A percentile compares a stretch with the other conserved stretches of the same genome.
Evolutionary conservation across 2,113 vertebrate genomes (phyloP).

Genomic region (Muntiacus muntjak): DNA sequence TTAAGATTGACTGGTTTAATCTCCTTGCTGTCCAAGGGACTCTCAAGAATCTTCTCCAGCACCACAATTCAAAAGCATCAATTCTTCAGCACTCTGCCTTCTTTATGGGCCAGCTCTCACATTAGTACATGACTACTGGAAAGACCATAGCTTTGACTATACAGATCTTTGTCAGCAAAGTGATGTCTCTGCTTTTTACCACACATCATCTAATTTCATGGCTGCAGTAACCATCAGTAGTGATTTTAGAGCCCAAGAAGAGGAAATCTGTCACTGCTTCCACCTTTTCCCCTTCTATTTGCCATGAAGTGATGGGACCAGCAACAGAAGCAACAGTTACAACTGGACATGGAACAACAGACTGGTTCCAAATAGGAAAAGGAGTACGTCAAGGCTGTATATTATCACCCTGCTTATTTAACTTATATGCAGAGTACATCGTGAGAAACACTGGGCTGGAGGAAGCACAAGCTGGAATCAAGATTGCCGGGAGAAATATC

Average conservation of each 20-base stretch:
- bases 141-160: background rate
- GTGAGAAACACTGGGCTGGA: background rate
- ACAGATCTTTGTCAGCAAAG: background rate
- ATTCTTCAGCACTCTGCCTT: background rate
- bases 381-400: background rate
- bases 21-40: background rate
- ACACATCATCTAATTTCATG: background rate
- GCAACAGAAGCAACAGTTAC: background rate
- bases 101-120: background rate
- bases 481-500: background rate
- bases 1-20: background rate
- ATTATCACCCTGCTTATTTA: background rate
- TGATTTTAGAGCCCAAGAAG: background rate
- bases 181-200: background rate
- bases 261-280: background rate
- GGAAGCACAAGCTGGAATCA: background rate
- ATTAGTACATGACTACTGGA: background rate
- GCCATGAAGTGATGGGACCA: background rate
- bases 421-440: background rate
- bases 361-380: background rate
- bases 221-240: background rate
- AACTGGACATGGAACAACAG: background rate
- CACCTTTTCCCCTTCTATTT: background rate
- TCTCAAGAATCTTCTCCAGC: background rate
- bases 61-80: background rate